Evolutionary conservation across 2,113 vertebrate species (phyloP), one percentile per base, ranked within the genome.

Genomic region (Passer domesticus): DNA sequence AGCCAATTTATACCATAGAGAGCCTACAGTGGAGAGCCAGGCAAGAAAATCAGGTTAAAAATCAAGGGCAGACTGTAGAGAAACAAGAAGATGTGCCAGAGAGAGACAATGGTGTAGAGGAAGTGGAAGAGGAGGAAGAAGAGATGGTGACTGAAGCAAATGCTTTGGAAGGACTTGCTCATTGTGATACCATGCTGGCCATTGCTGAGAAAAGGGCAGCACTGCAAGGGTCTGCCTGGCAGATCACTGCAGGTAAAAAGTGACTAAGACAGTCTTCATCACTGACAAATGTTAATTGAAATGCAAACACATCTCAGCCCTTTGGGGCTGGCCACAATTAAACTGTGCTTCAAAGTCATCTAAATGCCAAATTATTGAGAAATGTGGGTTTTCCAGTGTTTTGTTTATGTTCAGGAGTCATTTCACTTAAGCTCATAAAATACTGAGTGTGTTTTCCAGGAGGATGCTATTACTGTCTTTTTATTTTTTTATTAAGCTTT

Each of bases 1-100:
- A 98, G 93, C 98, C 98, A 19, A 83, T 99, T 39, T 99, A 99
- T 96, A 99, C 99, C 2, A 92, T 99, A 85, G 98, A 99, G 92
- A 99, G 95, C 93, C 94, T 99, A 53, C 98, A 98, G 25, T 98
- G 98, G 97, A 98, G 95, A 92, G 74, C 98, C 76, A 97, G 95
- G 90, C 97, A 94, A 89, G 50, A 90, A 64, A 94, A 75, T 59
- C 94, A 91, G 67, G 73, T 94, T 88, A 95, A 94, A 87, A 92
- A 72, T 49, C 97, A 87, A 78, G 76, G 64, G 37, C 94, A 94
- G 83, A 84, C 43, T 95, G 63, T 75, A 62, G 81, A 59, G 60
- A 79, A 6, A 68, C 72, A 75, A 64, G 94, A 97, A 2, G 69
- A 88, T 82, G 52, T 27, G 17, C 89, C 80, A 44, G 89, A 77